A percentile compares a stretch with the other conserved stretches of the same genome.
Conservation (phyloP, 1,140 invertebrate species). For the Trichonephila clavipes region DNA sequence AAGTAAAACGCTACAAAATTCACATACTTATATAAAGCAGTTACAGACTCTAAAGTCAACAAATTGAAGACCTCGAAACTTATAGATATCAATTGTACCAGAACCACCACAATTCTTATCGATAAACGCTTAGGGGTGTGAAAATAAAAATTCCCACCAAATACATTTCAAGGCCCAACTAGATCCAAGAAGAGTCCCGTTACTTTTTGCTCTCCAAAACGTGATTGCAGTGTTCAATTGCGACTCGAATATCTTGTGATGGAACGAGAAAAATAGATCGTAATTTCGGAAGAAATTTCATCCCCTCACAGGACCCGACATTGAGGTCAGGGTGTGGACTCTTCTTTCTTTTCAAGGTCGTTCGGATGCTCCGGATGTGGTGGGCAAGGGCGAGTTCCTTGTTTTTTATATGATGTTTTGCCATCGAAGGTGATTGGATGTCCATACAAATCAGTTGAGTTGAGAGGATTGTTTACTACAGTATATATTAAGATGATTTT, state of each 20-base stretch:
- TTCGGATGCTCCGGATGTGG: background rate
- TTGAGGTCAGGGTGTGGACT: conserved; percentile 15
- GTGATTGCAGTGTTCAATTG: background rate
- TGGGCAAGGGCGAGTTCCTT: background rate
- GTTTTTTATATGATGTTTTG: background rate
- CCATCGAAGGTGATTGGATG: background rate
- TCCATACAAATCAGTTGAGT: background rate
- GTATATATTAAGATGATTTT: no score
- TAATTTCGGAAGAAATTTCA: background rate
- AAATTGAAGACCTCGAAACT: no score
- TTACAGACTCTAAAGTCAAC: no score
- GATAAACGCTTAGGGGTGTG: background rate
- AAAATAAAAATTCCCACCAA: background rate
- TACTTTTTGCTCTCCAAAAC: background rate
- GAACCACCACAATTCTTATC: no score
- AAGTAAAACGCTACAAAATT: no score
- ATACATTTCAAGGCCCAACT: background rate
- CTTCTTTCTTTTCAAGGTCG: conserved; percentile 4
- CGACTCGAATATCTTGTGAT: background rate
- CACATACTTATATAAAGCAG: no score
- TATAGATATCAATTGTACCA: no score
- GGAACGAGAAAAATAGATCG: background rate
- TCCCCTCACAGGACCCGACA: background rate
- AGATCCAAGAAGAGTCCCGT: background rate
- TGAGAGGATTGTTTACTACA: background rate